These are phyloP conservation scores for Sminthurides bifidus DNA, from an alignment of 1,140 invertebrate genomes.

Conservation along the genomic window DNA sequence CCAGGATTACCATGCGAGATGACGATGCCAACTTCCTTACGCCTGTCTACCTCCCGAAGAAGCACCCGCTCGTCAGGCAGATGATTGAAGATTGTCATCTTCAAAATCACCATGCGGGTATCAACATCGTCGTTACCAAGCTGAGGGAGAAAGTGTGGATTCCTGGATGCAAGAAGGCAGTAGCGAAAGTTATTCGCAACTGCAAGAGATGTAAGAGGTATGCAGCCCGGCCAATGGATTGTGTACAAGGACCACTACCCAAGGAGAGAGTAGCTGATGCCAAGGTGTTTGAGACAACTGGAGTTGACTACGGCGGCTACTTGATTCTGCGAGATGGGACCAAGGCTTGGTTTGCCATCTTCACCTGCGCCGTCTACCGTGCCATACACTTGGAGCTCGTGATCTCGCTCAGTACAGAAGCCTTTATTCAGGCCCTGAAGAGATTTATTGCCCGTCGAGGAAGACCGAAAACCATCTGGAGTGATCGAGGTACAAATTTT, in stretches of 20 bases:
- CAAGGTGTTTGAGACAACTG: conserved; percentile 33
- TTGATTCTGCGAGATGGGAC: too few relatives aligned
- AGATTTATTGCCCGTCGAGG: too few relatives aligned
- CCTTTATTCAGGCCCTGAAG: too few relatives aligned
- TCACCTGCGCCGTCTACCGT: too few relatives aligned
- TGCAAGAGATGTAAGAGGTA: conserved; percentile 33
- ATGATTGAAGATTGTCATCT: conserved; percentile 30
- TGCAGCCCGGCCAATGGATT: conserved; percentile 29
- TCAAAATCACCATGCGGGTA: conserved; percentile 14
- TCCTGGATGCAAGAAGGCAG: conserved; percentile 22
- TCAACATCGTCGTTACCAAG: conserved; percentile 14
- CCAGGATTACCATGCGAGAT: not conserved
- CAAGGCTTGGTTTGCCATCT: too few relatives aligned
- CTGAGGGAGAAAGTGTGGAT: conserved; percentile 34
- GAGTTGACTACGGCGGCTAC: conserved; percentile 35
- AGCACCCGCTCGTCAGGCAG: conserved; percentile 24
- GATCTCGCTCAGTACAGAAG: too few relatives aligned
- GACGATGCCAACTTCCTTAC: conserved; percentile 1
- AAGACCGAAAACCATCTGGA: too few relatives aligned
- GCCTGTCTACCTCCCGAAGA: conserved; percentile 32
- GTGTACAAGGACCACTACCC: conserved; percentile 32
- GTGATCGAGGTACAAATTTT: too few relatives aligned
- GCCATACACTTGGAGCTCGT: too few relatives aligned
- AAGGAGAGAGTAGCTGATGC: conserved; percentile 32
- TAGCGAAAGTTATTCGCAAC: conserved; percentile 28